phyloP scores from a whole-genome alignment of 2,797 vertebrate species.

The Scolopax bukidnonensis region DNA sequence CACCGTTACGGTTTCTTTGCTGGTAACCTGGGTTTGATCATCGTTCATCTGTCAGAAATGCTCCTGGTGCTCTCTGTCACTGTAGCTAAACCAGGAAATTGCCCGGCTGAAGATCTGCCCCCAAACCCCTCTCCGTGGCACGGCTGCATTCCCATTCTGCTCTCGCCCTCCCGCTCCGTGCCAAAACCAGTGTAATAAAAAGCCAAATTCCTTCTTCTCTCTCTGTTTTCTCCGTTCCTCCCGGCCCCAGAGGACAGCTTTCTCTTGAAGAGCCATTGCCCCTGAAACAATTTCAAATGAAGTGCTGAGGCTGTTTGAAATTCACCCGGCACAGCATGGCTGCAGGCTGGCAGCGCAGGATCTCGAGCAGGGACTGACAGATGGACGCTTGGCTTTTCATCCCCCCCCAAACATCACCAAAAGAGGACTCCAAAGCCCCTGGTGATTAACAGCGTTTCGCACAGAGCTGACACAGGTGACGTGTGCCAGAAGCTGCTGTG shows the following conservation, averaged over 20 bases:
- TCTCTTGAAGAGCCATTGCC: background rate
- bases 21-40: background rate
- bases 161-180: background rate
- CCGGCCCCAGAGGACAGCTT: background rate
- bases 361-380: background rate
- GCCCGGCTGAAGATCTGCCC: background rate
- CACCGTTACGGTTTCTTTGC: fast-evolving
- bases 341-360: background rate
- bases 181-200: background rate
- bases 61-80: background rate
- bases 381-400: background rate
- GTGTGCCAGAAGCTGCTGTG: fast-evolving
- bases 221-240: background rate
- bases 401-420: background rate
- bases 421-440: background rate
- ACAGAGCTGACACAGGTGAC: background rate
- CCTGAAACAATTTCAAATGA: background rate
- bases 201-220: background rate
- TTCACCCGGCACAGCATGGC: background rate
- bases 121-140: background rate
- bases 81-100: background rate
- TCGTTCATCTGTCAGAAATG: background rate
- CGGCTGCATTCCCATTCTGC: background rate
- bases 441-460: background rate
- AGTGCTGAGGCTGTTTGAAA: background rate